Conservation (phyloP, 1,140 invertebrate species). For the Drosophila setifemur region DNA sequence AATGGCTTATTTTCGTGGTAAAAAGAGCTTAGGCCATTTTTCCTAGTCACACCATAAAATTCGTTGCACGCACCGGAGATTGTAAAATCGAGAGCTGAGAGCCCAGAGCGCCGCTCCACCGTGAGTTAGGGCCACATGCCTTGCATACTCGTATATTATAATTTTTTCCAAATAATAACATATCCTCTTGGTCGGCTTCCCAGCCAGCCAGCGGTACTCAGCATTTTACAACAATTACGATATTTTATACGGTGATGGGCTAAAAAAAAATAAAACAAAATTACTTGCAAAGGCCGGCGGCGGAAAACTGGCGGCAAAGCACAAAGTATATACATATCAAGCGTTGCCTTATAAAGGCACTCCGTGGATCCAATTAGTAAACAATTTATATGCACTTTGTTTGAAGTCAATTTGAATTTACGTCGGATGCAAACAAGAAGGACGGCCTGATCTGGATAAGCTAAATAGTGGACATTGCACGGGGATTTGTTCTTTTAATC, state of each 20-base stretch:
- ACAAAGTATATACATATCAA: constrained; percentile 20
- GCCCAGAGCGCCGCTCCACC: constrained; percentile 13
- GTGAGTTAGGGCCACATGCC: constrained; percentile 6
- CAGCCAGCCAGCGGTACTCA: constrained; percentile 1
- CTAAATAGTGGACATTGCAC: not conserved
- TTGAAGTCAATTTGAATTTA: constrained; percentile 1
- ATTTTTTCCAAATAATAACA: constrained; percentile 51
- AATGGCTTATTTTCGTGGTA: constrained; percentile 1
- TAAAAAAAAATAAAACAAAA: constrained; percentile 18
- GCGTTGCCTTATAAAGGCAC: constrained; percentile 19
- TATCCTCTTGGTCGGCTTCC: constrained; percentile 14
- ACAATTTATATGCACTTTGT: constrained; percentile 45
- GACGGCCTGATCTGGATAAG: constrained; percentile 1
- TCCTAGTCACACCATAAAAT: constrained; percentile 11
- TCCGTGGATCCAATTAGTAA: constrained; percentile 42
- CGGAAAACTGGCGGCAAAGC: constrained; percentile 33
- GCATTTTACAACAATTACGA: constrained; percentile 46
- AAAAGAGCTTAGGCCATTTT: not conserved
- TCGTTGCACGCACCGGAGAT: not conserved
- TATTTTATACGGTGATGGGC: constrained; percentile 23
- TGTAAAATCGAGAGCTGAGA: not conserved
- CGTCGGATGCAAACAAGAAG: not conserved
- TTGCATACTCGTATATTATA: constrained; percentile 46
- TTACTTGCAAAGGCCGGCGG: constrained; percentile 33
- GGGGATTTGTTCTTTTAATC: not conserved